Evolutionary conservation across 2,113 vertebrate genomes (phyloP), one percentile per base, ranked within the genome.

Genomic region (Typhlomys cinereus): DNA sequence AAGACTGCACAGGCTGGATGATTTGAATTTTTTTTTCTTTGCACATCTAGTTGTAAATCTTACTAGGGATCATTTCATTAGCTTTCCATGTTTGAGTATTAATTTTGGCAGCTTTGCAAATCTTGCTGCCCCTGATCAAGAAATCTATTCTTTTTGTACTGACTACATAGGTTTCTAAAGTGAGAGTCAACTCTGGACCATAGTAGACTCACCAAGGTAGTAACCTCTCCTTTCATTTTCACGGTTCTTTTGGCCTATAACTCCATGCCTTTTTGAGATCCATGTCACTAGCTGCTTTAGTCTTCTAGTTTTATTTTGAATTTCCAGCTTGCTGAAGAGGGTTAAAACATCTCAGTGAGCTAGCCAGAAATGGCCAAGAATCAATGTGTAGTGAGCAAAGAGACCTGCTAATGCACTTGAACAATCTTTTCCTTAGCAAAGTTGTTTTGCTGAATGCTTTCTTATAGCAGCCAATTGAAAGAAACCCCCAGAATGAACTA

Each of bases 301-400:
- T 90, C 39, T 76, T 91, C 23, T 76, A 1, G 76, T 82, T 69
- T 88, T 89, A 48, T 46, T 67, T 96, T 67, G 6, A 17, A 67
- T 81, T 93, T 70, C 48, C 39, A 90, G 36, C 76, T 88, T 82
- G 50, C 57, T 91, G 8, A 76, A 88, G 41, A 82, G 27, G 41
- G 41, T 9, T 46, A 5, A 13, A 74, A 11, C 27, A 31, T 48
- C 46, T 44, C 2, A 39, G 8, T 36, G 54, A 36, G 44, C 31
- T 20, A 74, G 48, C 50, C 23, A 21, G 5, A 54, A 5, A 5
- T 36, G 46, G 39, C 23, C 29, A 48, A 67, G 91, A 82, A 54
- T 11, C 71, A 4, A 20, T 57, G 44, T 61, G n/a, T n/a, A n/a
- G 48, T 34, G 8, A 89, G 36, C 57, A 75, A 52, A 1, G 44